Conservation (phyloP, 2,888 invertebrate species). For the Hemaris fuciformis region DNA sequence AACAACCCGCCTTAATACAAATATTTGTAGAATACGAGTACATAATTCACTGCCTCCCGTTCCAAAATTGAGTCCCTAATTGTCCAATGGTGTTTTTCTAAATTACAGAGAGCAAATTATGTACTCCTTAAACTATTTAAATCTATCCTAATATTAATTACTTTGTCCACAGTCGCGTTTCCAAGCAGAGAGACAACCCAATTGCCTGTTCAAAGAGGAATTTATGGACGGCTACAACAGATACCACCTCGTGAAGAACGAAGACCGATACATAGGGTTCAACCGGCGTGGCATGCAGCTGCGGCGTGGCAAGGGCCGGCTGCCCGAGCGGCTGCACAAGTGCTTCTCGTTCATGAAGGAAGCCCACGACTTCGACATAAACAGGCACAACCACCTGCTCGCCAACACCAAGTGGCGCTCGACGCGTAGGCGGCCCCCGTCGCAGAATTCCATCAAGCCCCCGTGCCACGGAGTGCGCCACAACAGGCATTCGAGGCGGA, state of each 20-base stretch:
- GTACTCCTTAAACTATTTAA: no score
- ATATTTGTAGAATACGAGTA: no score
- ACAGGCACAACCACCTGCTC: conserved; percentile 81
- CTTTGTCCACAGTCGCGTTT: conserved; percentile 68
- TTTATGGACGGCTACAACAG: conserved; percentile 84
- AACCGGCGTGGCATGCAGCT: conserved; percentile 82
- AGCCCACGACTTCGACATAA: conserved; percentile 83
- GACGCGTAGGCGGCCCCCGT: conserved; percentile 68
- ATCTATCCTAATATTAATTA: conserved; percentile 8
- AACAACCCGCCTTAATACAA: no score
- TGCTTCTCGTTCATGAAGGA: conserved; percentile 84
- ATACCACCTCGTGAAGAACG: conserved; percentile 83
- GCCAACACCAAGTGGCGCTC: conserved; percentile 60
- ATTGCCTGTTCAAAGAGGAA: conserved; percentile 84
- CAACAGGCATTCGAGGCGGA: conserved; percentile 69
- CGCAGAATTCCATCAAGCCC: conserved; percentile 65
- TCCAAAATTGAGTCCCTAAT: no score
- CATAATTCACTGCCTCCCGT: no score
- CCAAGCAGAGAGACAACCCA: conserved; percentile 81
- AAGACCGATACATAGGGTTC: conserved; percentile 84
- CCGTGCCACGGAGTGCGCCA: conserved; percentile 71
- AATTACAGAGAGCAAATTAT: no score
- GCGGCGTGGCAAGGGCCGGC: conserved; percentile 66
- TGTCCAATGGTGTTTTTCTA: no score
- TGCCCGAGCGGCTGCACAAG: conserved; percentile 70